These are phyloP conservation scores for Ichneumoninae sp. DNA, from an alignment of 2,888 invertebrate species.

Conservation along the genomic window DNA sequence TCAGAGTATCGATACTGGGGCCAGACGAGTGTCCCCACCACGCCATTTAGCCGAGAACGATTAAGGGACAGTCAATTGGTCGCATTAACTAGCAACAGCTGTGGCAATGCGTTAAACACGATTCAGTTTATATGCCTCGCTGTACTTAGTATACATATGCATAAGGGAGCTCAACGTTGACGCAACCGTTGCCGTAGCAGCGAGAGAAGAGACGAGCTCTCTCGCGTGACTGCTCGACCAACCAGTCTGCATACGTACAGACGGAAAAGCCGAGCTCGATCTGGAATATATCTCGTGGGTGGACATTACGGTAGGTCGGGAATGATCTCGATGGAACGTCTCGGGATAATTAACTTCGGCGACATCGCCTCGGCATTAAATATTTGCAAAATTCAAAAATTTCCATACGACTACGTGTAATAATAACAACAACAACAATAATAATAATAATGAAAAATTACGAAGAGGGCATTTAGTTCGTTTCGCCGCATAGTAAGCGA, in stretches of 20 bases:
- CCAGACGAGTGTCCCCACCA: background rate
- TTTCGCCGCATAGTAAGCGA: background rate
- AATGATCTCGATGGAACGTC: background rate
- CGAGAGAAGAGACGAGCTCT: background rate
- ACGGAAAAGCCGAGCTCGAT: conserved; percentile 2
- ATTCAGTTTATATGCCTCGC: background rate
- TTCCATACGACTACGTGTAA: background rate
- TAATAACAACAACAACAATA: background rate
- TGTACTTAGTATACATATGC: conserved; percentile 3
- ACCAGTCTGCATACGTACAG: background rate
- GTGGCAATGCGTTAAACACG: conserved; percentile 41
- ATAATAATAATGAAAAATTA: background rate
- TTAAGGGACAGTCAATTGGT: conserved; percentile 59
- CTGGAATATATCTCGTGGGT: conserved; percentile 27
- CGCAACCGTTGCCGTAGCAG: conserved; percentile 39
- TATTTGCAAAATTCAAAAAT: background rate
- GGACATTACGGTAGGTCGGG: conserved; percentile 41
- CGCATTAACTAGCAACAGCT: conserved; percentile 58
- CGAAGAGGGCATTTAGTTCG: background rate
- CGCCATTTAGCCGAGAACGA: conserved; percentile 5
- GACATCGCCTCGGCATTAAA: background rate
- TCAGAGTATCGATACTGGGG: background rate
- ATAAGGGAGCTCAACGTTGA: conserved; percentile 27
- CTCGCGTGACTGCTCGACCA: conserved; percentile 25
- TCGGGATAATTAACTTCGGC: conserved; percentile 25